Base-by-base conservation (phyloP, 2,888 invertebrate species). In the Rhamphomyia laevipes region DNA sequence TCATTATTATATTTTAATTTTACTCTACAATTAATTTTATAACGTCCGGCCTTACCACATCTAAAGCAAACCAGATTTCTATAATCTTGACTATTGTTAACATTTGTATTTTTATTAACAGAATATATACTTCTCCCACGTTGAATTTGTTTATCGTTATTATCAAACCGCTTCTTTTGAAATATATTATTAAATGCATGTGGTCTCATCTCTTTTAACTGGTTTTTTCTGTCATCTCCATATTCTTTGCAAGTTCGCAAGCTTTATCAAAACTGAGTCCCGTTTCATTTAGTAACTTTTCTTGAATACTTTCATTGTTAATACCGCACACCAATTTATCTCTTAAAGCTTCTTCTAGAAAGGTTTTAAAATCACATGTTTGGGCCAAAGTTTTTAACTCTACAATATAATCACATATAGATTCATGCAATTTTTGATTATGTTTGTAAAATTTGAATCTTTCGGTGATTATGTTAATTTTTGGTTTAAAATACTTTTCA, bases 311-410 rank as follows among this genome's bases (percentile, higher is more conserved):
- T 16, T 56, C 55, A 30, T 51, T 50, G 11, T 30, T 33, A 9
- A 61, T 17, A 0, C 61, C 58, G 47, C 58, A 57, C 1, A 61
- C 57, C 3, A 61, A 48, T 47, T 54, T 48, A 41, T 58, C 56
- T 7, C 53, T 46, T 18, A 58, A 33, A 1, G 56, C 57, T 35
- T 60, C 53, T 10, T 57, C 52, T 18, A 59, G 45, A 55, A 58
- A 61, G 7, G 45, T 21, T 11, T 51, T 54, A 47, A 60, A 61
- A 12, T 58, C 45, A 51, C 61, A 61, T 9, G 35, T 43, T 35
- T 56, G 51, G 10, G 61, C 56, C 13, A 57, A 27, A 9, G 50
- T 55, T 45, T 56, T 59, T 21, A 63, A 41, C 31, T 51, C 55
- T 11, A 56, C 52, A 4, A 53, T 46, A 46, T 54, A 57, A n/a